Base-by-base conservation (phyloP, 2,888 invertebrate genomes). In the Matsumyia berberina region DNA sequence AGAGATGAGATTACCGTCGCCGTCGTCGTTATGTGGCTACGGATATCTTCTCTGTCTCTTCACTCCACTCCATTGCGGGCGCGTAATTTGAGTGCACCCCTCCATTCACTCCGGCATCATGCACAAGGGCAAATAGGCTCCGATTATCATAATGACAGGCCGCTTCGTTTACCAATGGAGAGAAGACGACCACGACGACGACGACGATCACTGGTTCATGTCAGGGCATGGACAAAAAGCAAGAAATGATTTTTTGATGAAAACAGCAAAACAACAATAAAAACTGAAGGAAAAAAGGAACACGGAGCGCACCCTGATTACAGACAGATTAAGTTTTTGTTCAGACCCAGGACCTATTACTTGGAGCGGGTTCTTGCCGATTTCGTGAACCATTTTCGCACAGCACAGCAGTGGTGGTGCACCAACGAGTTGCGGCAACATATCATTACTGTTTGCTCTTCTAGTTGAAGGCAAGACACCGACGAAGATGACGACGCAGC, bases 131-230 rank as follows among this genome's bases (percentile, higher is more conserved):
- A 90, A 89, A 89, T 90, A 90, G 88, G 89, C 88, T 88, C 88
- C 90, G 88, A 89, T 89, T 89, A 89, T 86, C 88, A 87, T 89
- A 89, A 89, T 89, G 88, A 89, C 90, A 90, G 89, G 89, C 88
- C 90, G 89, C 87, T 77, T 53, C 74, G 51, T 62, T 64, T 57
- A 1, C 24, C 72, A 72, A 51, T 44, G 77, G 76, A 64, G 46
- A 49, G 69, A 9, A 69, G 55, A 37, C 12, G n/a, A n/a, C n/a
- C n/a, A n/a, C n/a, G n/a, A n/a, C n/a, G n/a, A n/a, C n/a, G n/a
- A n/a, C n/a, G 70, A 42, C 80, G 55, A 55, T 55, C 73, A 83
- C 44, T 37, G 72, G 72, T 78, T 58, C 70, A 77, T 82, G 66
- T 77, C 49, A 53, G 64, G 64, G 35, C 69, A 70, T 70, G 70